These are phyloP conservation scores for Ametastegia equiseti DNA, from an alignment of 2,888 invertebrate species.

Conservation along the genomic window DNA sequence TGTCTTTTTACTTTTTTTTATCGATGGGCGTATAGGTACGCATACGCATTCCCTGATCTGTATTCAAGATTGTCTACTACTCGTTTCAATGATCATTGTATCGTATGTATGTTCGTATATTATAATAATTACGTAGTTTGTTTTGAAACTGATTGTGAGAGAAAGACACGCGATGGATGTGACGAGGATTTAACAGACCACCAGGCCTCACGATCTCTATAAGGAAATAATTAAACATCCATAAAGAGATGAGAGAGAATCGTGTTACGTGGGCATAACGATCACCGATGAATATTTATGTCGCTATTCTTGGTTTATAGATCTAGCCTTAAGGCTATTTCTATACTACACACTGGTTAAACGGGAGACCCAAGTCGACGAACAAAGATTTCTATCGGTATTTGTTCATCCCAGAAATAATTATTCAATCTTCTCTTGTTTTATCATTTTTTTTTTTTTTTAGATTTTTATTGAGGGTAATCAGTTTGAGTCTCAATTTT, in stretches of 20 bases:
- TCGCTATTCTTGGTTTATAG: conserved; percentile 48
- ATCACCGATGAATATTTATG: conserved; percentile 57
- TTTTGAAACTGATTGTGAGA: background rate
- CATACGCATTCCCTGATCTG: too few species aligned
- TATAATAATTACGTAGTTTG: background rate
- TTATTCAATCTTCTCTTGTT: too few species aligned
- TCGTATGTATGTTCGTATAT: background rate
- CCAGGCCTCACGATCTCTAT: conserved; percentile 7
- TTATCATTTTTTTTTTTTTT: too few species aligned
- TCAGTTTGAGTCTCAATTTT: too few species aligned
- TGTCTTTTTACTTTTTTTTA: background rate
- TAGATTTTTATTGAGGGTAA: too few species aligned
- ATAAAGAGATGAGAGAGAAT: conserved; percentile 33
- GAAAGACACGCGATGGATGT: background rate
- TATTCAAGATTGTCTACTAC: too few species aligned
- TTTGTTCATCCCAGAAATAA: too few species aligned
- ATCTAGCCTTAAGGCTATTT: conserved; percentile 24
- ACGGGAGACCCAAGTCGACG: background rate
- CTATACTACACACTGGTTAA: background rate
- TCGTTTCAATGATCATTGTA: too few species aligned
- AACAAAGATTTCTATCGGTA: background rate
- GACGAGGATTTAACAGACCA: conserved; percentile 19
- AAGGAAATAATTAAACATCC: conserved; percentile 48
- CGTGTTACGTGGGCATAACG: conserved; percentile 42
- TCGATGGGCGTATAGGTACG: too few species aligned